Evolutionary conservation across 1,140 invertebrate species (phyloP).

Genomic region (Aleiodes sp.): DNA sequence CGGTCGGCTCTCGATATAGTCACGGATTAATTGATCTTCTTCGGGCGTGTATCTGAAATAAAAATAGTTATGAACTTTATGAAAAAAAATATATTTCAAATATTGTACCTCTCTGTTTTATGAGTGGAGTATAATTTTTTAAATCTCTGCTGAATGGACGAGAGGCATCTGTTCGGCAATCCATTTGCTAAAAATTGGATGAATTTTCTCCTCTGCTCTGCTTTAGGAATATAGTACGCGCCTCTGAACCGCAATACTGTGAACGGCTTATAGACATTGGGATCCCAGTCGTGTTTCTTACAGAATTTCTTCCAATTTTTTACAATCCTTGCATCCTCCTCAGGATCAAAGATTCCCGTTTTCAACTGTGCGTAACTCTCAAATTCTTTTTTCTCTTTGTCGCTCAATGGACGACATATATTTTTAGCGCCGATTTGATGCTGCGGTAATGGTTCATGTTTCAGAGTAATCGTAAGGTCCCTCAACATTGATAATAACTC

Average conservation of each 20-base stretch:
- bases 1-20: constrained; percentile 42
- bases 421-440: constrained; percentile 48
- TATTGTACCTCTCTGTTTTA: constrained; percentile 43
- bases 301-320: constrained; percentile 55
- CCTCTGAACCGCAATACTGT: constrained; percentile 34
- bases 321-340: constrained; percentile 46
- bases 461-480: constrained; percentile 36
- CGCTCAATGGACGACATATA: constrained; percentile 38
- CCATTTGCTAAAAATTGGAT: constrained; percentile 53
- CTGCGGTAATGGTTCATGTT: constrained; percentile 42
- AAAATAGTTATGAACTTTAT: background rate
- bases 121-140: constrained; percentile 39
- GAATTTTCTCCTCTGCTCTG: constrained; percentile 45
- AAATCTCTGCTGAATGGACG: constrained; percentile 54
- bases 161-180: constrained; percentile 48
- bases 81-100: constrained; percentile 13
- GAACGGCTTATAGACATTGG: constrained; percentile 40
- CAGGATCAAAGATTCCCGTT: constrained; percentile 37
- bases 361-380: constrained; percentile 35
- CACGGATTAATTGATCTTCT: constrained; percentile 51
- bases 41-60: constrained; percentile 37
- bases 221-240: constrained; percentile 34
- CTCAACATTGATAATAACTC: constrained; percentile 27
- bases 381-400: constrained; percentile 40
- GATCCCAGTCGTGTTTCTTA: constrained; percentile 49